Percentiles rank a stretch among this genome's conserved stretches.
Conservation (phyloP, 2,113 vertebrate species). For the Oriolus oriolus region DNA sequence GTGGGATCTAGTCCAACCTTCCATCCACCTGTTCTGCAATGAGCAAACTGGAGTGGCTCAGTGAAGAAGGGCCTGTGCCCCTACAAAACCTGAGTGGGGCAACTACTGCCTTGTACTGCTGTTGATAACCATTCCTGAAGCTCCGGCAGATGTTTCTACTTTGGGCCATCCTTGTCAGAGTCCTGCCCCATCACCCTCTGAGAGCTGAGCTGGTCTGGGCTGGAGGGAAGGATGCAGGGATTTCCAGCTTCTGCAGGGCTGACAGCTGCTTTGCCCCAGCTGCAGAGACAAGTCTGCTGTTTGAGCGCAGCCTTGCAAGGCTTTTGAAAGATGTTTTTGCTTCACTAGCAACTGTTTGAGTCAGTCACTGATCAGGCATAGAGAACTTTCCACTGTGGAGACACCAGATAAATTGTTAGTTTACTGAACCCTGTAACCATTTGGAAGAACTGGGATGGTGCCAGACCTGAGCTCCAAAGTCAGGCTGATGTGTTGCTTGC, state of each 20-base stretch:
- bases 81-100: not conserved
- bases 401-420: not conserved
- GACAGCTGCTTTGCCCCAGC: not conserved
- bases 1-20: not conserved
- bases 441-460: not conserved
- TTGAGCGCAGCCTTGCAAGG: accelerated
- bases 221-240: not conserved
- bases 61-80: not conserved
- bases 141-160: not conserved
- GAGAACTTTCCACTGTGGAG: not conserved
- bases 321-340: not conserved
- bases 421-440: not conserved
- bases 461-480: not conserved
- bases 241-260: not conserved
- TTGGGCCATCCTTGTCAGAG: not conserved
- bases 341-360: not conserved
- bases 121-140: not conserved
- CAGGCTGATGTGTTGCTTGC: not conserved
- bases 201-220: not conserved
- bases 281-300: not conserved
- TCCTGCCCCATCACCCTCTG: accelerated
- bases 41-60: not conserved
- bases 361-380: not conserved
- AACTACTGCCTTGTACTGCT: not conserved
- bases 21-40: not conserved